These are phyloP conservation scores for Gymnoscopelus microlampas DNA, from an alignment of 2,797 vertebrate genomes.

Conservation along the genomic window DNA sequence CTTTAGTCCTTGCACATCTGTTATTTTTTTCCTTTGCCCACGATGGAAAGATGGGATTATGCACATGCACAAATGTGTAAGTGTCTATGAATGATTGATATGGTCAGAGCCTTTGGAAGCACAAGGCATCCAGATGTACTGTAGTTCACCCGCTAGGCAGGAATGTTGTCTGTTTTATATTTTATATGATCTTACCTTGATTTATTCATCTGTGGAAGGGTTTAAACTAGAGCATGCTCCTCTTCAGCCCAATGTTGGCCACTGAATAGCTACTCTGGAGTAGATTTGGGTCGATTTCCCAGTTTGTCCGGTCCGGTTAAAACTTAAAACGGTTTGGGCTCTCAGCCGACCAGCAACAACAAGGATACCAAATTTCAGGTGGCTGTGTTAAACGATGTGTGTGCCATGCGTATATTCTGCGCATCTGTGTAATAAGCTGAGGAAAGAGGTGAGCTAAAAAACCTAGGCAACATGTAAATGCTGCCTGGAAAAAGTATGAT, in stretches of 20 bases:
- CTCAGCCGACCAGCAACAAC: too few relatives aligned
- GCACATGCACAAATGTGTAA: constrained; percentile 28
- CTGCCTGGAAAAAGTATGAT: too few relatives aligned
- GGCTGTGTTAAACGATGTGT: too few relatives aligned
- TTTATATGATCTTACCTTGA: background rate
- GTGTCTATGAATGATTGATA: constrained; percentile 10
- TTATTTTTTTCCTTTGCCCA: constrained; percentile 11
- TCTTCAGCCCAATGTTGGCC: background rate
- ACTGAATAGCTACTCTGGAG: too few relatives aligned
- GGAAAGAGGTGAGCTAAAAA: too few relatives aligned
- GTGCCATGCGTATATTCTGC: too few relatives aligned
- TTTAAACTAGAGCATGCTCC: constrained; percentile 11
- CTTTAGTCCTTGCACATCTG: background rate
- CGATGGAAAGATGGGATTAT: constrained; percentile 14
- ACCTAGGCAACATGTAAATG: too few relatives aligned
- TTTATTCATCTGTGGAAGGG: constrained; percentile 14
- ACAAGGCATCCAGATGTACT: constrained; percentile 54
- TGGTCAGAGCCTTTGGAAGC: constrained; percentile 10
- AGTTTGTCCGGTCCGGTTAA: too few relatives aligned
- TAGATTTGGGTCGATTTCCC: too few relatives aligned
- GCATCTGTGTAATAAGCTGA: too few relatives aligned
- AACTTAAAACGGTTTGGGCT: too few relatives aligned
- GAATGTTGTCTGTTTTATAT: constrained; percentile 25
- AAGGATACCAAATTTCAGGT: too few relatives aligned
- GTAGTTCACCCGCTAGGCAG: constrained; percentile 32